These are phyloP conservation scores for Cyphomyrmex costatus DNA, from an alignment of 1,140 invertebrate species.

Conservation along the genomic window DNA sequence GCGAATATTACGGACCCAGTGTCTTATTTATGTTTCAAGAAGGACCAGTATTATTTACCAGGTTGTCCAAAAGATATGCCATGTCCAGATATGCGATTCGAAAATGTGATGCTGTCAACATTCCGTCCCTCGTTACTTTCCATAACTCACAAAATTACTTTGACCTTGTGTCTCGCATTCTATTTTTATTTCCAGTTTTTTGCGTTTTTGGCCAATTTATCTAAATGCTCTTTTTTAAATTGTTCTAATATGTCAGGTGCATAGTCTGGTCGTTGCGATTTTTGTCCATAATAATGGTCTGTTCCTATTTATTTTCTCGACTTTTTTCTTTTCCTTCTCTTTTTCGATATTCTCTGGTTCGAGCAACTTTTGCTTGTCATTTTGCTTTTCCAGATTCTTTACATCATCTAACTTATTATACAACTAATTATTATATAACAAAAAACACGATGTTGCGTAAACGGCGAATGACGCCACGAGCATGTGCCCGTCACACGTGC, in stretches of 20 bases:
- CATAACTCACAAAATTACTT: not conserved
- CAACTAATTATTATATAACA: no score
- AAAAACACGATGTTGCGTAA: no score
- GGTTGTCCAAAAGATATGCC: slow-evolving; percentile 89
- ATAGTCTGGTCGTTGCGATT: not conserved
- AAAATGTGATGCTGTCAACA: not conserved
- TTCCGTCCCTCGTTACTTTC: not conserved
- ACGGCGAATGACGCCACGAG: no score
- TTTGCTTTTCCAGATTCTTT: not conserved
- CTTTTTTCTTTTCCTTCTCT: not conserved
- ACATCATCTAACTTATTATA: no score
- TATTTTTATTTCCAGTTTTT: not conserved
- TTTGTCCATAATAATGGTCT: not conserved
- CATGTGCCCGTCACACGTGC: no score
- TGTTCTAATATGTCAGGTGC: not conserved
- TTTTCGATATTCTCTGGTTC: not conserved
- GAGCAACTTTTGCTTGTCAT: not conserved
- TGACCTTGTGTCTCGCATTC: not conserved
- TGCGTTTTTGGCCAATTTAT: not conserved
- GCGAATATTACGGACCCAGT: slow-evolving; percentile 87
- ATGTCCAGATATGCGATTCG: no score
- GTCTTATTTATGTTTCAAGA: slow-evolving; percentile 92
- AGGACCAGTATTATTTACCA: slow-evolving; percentile 88
- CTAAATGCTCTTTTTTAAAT: not conserved
- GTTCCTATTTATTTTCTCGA: not conserved